Conservation (phyloP, 2,888 invertebrate genomes). For the Serripes groenlandicus region DNA sequence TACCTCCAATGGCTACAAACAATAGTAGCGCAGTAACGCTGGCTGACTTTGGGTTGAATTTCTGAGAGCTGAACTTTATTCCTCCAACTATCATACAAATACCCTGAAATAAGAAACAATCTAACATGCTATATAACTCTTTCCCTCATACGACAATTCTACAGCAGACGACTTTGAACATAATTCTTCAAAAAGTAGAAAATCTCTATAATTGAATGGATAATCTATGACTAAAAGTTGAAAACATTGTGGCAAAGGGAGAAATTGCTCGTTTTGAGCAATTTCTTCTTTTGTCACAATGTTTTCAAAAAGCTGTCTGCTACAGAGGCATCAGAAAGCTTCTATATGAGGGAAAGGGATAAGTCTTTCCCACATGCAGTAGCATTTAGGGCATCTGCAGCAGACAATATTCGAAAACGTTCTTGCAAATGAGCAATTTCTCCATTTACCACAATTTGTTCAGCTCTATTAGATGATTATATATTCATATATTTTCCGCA, state of each 20-base stretch:
- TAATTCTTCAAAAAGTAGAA: no score
- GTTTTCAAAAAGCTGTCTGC: no score
- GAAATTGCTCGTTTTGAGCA: not conserved
- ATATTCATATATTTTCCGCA: no score
- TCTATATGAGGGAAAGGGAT: no score
- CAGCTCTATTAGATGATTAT: no score
- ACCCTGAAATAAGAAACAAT: conserved; percentile 73
- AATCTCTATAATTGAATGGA: not conserved
- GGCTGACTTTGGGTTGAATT: conserved; percentile 83
- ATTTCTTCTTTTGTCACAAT: not conserved
- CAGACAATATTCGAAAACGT: no score
- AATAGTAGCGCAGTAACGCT: conserved; percentile 81
- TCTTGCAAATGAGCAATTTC: no score
- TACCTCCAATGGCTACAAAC: conserved; percentile 84
- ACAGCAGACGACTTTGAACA: no score
- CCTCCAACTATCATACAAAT: conserved; percentile 84
- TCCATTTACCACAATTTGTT: no score
- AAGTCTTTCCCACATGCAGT: no score
- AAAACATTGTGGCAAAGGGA: not conserved
- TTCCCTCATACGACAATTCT: not conserved
- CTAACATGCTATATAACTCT: not conserved
- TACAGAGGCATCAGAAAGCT: no score
- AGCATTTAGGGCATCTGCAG: no score
- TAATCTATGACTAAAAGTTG: not conserved
- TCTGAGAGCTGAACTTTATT: conserved; percentile 82